Conservation (phyloP, 2,888 invertebrate genomes). For the Ochropleura leucogaster region DNA sequence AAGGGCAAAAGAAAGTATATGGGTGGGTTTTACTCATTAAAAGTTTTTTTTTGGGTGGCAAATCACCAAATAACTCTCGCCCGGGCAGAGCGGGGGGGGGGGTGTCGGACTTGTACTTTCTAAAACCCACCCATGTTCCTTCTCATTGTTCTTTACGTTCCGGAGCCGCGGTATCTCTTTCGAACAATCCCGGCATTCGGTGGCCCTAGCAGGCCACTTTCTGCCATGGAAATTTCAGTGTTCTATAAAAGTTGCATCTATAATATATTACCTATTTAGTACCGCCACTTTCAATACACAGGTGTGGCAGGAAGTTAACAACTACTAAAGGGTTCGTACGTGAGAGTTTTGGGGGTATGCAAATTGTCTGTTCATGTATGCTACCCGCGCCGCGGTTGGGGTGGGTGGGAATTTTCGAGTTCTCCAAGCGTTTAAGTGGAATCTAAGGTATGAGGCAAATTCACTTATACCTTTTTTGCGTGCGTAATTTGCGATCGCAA, state of each 20-base stretch:
- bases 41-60: too few relatives aligned
- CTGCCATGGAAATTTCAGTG: background rate
- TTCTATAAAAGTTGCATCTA: background rate
- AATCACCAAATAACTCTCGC: too few relatives aligned
- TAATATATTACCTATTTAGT: background rate
- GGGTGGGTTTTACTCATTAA: too few relatives aligned
- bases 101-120: too few relatives aligned
- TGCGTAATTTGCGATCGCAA: too few relatives aligned
- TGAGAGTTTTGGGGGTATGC: slow-evolving; percentile 35
- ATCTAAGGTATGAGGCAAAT: slow-evolving; percentile 2
- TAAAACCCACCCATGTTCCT: too few relatives aligned
- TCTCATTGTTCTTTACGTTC: too few relatives aligned
- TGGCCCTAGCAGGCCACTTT: background rate
- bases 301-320: slow-evolving; percentile 23
- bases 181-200: too few relatives aligned
- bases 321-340: slow-evolving; percentile 16
- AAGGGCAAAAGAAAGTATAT: too few relatives aligned
- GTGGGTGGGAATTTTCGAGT: slow-evolving; percentile 18
- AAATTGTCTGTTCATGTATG: slow-evolving; percentile 39
- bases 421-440: slow-evolving; percentile 10
- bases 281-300: slow-evolving; percentile 18
- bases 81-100: too few relatives aligned
- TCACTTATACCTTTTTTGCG: background rate
- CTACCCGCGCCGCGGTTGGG: background rate
- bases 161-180: too few relatives aligned